phyloP scores from a whole-genome alignment of 2,797 vertebrate species.

The Sebastolobus alascanus region DNA sequence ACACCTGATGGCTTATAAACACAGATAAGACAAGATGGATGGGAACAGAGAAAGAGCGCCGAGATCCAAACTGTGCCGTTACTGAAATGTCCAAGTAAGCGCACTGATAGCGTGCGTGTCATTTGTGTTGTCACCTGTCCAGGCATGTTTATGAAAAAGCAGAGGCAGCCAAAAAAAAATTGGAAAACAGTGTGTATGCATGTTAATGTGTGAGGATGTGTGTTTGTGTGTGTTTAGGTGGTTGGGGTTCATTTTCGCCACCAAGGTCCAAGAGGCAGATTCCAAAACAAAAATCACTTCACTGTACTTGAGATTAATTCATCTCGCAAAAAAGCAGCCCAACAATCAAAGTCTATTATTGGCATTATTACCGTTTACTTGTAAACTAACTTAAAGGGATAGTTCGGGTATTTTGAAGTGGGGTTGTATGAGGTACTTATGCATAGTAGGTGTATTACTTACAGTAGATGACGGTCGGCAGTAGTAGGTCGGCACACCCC shows the following conservation, averaged over 20 bases:
- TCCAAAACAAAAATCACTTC: constrained; percentile 1
- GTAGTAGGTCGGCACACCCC: no score
- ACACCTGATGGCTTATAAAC: constrained; percentile 69
- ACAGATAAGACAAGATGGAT: constrained; percentile 71
- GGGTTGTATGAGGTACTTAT: no score
- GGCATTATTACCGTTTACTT: neutral
- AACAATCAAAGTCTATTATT: neutral
- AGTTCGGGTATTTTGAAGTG: neutral
- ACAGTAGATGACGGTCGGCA: no score
- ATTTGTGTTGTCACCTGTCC: neutral
- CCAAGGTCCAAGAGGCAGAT: neutral
- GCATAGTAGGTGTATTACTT: no score
- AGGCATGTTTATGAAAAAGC: constrained; percentile 11
- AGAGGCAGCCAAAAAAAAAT: neutral
- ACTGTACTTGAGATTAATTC: constrained; percentile 1
- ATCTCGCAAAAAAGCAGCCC: neutral
- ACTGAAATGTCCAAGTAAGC: constrained; percentile 29
- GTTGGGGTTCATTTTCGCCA: constrained; percentile 1
- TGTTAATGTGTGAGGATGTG: neutral
- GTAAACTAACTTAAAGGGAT: neutral
- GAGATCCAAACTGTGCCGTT: constrained; percentile 23
- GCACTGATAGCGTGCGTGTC: constrained; percentile 1
- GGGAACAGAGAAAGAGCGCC: constrained; percentile 26
- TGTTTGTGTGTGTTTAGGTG: constrained; percentile 1
- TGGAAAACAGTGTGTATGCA: neutral